Conservation (phyloP, 2,113 vertebrate species). For the Apteryx owenii region DNA sequence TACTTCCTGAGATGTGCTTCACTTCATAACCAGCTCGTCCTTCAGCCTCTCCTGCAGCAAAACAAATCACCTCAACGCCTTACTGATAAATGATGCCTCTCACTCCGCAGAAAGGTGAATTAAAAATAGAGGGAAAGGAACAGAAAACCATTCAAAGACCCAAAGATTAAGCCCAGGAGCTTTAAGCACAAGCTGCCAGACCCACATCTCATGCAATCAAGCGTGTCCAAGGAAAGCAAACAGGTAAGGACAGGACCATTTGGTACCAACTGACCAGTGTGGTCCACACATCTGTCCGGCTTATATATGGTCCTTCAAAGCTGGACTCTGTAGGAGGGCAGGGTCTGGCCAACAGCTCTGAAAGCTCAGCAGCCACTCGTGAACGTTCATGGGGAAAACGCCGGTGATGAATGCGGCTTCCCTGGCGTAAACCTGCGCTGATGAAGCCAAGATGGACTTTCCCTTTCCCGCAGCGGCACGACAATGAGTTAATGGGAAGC, state of each 20-base stretch:
- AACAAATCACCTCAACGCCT: neutral
- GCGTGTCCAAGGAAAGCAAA: neutral
- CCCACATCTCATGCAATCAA: neutral
- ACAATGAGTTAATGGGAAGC: no score
- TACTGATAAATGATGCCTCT: neutral
- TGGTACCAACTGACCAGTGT: neutral
- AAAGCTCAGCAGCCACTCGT: neutral
- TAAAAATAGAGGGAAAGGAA: neutral
- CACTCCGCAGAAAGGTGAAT: neutral
- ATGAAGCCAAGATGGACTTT: accelerated
- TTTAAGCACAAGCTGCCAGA: neutral
- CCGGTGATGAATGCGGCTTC: neutral
- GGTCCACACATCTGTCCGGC: neutral
- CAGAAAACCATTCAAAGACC: accelerated
- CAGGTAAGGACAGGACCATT: accelerated
- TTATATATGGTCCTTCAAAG: neutral
- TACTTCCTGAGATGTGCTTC: neutral
- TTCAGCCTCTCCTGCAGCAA: neutral
- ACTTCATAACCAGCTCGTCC: neutral
- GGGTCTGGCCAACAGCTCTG: neutral
- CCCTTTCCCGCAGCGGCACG: accelerated
- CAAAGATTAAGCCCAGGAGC: neutral
- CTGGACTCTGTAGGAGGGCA: neutral
- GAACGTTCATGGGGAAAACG: neutral
- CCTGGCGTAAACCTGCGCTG: neutral